Base-by-base conservation (phyloP, 2,113 vertebrate species). In the Nycticorax nycticorax region DNA sequence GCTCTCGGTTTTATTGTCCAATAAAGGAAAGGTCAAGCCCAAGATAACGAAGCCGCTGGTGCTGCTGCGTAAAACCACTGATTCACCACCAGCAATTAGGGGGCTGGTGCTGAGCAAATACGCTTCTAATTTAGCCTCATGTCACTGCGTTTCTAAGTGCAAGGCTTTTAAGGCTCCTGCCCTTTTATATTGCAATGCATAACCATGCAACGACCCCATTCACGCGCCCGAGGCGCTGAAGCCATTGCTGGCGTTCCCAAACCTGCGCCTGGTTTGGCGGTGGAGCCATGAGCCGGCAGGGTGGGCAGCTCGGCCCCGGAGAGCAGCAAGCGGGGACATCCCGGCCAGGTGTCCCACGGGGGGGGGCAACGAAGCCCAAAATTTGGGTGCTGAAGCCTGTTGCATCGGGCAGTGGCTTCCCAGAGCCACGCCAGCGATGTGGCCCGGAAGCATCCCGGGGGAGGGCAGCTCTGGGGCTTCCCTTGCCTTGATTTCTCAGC, bases 1-100 rank as follows among this genome's bases (percentile, higher is more conserved):
- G 28, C 73, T 33, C 92, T 92, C 8, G 1, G 33, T 93, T 94
- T 76, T 30, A 64, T 77, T 92, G 85, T 64, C 57, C 4, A 9
- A 87, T 96, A 93, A 95, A 92, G 92, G 39, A 86, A 95, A 97
- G 92, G 95, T 94, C 95, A 94, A 11, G 76, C 43, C 72, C 27
- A n/a, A 50, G 35, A 64, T 55, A 67, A 60, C 15, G 57, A n/a
- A 10, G 59, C 66, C 92, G 77, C 64, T 14, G 41, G 84, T 23
- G 80, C 71, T 43, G 17, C 60, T 24, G 60, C 3, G 15, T 28
- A 35, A 35, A 75, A 63, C 45, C 69, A 10, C 64, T 59, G 64
- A 32, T 50, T 88, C 82, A 67, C 32, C 30, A 1, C 74, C 26
- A 27, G 92, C 75, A 75, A 93, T 68, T 43, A 69, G 85, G 87